A percentile compares a stretch with the other conserved stretches of the same genome.
Evolutionary conservation across 2,113 vertebrate genomes (phyloP).

Genomic region (Tapirus terrestris): DNA sequence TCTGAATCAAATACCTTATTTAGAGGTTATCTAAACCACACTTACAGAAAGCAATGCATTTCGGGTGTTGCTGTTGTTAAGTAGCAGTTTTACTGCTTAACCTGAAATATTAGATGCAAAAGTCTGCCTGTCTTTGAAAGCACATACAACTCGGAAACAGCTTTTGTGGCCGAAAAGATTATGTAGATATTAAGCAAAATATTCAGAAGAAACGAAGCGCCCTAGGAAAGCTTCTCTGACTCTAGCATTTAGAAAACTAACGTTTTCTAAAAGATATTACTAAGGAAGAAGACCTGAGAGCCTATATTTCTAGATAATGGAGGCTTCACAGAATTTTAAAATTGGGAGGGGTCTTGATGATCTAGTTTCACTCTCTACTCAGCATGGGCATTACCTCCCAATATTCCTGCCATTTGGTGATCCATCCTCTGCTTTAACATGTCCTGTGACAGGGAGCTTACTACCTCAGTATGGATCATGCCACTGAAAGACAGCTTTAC

Average conservation of each 20-base stretch:
- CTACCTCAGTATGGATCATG: not conserved
- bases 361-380: not conserved
- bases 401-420: not conserved
- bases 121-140: not conserved
- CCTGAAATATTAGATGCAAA: not conserved
- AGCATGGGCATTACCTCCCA: not conserved
- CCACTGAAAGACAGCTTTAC: not conserved
- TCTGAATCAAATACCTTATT: not conserved
- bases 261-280: not conserved
- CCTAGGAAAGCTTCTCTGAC: not conserved
- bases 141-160: not conserved
- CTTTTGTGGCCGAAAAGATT: not conserved
- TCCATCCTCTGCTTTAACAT: not conserved
- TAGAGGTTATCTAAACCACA: not conserved
- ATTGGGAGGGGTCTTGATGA: not conserved
- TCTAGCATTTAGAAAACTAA: not conserved
- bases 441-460: not conserved
- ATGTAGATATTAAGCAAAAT: not conserved
- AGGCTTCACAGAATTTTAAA: not conserved
- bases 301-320: not conserved
- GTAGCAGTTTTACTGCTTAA: not conserved
- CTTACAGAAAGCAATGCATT: not conserved
- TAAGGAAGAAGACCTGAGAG: not conserved
- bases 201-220: not conserved
- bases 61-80: not conserved